Evolutionary conservation across 2,888 invertebrate species (phyloP).

Genomic region (Crematogaster levior): DNA sequence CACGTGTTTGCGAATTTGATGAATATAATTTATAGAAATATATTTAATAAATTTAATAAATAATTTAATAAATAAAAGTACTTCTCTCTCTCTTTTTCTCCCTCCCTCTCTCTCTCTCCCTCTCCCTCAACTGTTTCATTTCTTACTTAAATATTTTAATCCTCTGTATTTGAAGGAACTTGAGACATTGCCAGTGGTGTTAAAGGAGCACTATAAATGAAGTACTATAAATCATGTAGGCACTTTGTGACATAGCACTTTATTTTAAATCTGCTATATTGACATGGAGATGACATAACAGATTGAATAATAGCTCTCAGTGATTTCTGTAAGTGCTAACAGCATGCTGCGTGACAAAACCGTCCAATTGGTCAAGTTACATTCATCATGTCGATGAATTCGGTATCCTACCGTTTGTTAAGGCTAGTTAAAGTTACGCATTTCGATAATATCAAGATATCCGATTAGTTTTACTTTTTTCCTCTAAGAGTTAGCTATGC

Average conservation of each 20-base stretch:
- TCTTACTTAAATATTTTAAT: background rate
- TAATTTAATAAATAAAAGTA: background rate
- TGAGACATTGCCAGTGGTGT: background rate
- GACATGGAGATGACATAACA: background rate
- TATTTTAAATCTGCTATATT: conserved; percentile 19
- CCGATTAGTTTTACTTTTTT: background rate
- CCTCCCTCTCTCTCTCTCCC: background rate
- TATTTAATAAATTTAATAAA: too few species aligned
- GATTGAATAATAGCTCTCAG: conserved; percentile 10
- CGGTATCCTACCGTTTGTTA: background rate
- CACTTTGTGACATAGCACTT: background rate
- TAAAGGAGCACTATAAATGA: background rate
- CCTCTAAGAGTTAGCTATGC: background rate
- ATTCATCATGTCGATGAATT: background rate
- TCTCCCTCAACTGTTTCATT: background rate
- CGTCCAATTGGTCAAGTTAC: conserved; percentile 1
- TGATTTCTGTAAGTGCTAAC: conserved; percentile 1
- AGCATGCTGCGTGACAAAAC: background rate
- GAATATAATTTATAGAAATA: background rate
- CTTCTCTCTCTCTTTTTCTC: background rate
- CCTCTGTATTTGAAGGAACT: background rate
- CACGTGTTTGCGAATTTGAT: background rate
- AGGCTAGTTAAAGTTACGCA: background rate
- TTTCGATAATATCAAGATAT: background rate
- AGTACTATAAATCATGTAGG: conserved; percentile 12